These are phyloP conservation scores for Aegypius monachus DNA, from an alignment of 2,113 vertebrate genomes.

Conservation along the genomic window DNA sequence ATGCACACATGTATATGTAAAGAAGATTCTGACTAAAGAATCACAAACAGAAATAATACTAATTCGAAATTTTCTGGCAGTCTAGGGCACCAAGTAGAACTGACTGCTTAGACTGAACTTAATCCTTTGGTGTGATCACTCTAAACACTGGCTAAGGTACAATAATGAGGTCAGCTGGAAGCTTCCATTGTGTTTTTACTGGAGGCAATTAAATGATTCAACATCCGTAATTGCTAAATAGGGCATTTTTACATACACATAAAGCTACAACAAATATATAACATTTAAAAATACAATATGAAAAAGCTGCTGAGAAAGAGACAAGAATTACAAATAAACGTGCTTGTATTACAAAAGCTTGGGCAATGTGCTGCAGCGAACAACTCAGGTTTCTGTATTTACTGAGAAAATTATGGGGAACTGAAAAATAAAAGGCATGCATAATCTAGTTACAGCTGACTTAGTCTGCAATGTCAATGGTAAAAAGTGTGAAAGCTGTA, in stretches of 20 bases:
- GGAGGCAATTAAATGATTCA: background rate
- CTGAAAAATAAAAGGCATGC: slow-evolving; percentile 38
- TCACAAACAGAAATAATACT: background rate
- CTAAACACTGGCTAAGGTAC: background rate
- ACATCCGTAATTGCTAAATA: background rate
- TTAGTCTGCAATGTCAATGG: slow-evolving; percentile 10
- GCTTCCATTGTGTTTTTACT: background rate
- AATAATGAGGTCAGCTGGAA: background rate
- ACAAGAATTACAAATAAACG: background rate
- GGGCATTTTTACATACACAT: background rate
- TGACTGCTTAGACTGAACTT: background rate
- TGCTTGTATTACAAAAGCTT: background rate
- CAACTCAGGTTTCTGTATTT: slow-evolving; percentile 41
- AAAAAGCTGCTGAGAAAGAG: background rate
- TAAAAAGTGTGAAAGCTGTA: slow-evolving; percentile 4
- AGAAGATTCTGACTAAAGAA: background rate
- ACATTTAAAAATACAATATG: background rate
- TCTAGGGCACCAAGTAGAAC: background rate
- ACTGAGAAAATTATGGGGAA: slow-evolving; percentile 47
- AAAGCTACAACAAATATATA: background rate
- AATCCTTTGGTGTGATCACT: background rate
- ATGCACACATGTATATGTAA: background rate
- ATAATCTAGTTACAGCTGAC: slow-evolving; percentile 47
- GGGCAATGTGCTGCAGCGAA: background rate
- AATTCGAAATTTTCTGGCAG: background rate